phyloP scores from a whole-genome alignment of 2,888 invertebrate genomes.

The Cenopis cana region DNA sequence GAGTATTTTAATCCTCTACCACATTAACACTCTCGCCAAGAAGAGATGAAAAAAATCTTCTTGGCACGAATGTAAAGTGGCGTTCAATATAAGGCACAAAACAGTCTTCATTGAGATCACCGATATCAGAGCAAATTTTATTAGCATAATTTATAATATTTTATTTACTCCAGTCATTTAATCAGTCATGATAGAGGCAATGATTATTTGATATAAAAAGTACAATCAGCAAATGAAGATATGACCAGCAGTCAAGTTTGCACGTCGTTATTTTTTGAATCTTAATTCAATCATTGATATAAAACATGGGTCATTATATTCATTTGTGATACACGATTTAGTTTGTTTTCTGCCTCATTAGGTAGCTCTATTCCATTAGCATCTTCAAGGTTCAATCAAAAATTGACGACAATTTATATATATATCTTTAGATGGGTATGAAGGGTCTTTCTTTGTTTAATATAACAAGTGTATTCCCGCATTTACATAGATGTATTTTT shows the following conservation, averaged over 20 bases:
- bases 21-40: conserved; percentile 1
- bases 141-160: conserved; percentile 32
- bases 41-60: neutral
- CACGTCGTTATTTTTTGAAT: conserved; percentile 32
- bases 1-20: neutral
- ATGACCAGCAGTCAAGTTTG: conserved; percentile 40
- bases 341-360: conserved; percentile 3
- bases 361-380: neutral
- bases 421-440: neutral
- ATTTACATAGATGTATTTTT: neutral
- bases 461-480: neutral
- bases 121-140: conserved; percentile 29
- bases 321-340: conserved; percentile 19
- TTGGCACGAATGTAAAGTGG: conserved; percentile 5
- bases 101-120: conserved; percentile 34
- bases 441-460: neutral
- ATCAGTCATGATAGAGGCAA: conserved; percentile 47
- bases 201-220: conserved; percentile 1
- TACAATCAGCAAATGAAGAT: conserved; percentile 40
- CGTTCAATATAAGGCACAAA: conserved; percentile 23
- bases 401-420: conserved; percentile 32
- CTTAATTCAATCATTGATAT: conserved; percentile 26
- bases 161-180: conserved; percentile 47
- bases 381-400: neutral
- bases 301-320: conserved; percentile 41